Base-by-base conservation (phyloP, 2,888 invertebrate species). In the Scaptomyza caliginosa region DNA sequence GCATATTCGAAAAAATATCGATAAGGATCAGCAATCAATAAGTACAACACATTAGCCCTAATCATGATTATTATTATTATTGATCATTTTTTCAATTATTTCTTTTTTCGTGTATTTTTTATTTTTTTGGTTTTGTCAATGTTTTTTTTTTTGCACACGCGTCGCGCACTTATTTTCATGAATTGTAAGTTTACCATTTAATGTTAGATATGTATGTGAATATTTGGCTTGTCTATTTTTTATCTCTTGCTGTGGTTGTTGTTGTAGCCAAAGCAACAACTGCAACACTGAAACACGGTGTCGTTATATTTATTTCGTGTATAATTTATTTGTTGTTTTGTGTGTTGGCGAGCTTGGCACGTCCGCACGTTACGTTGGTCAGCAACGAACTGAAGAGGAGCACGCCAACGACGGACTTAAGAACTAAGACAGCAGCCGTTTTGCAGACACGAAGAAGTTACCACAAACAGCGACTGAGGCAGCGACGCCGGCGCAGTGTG, bases 321-420 rank as follows among this genome's bases (percentile, higher is more conserved):
- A 64, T n/a, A n/a, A n/a, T 36, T 48, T 30, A 13, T 13, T 30
- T n/a, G 3, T 30, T 43, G 36, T 49, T 26, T 50, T 36, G 7
- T 55, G 24, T 38, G 26, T 54, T 42, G 63, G 67, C 74, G 85
- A 84, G 84, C 82, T 88, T 77, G 85, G 86, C 82, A 90, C 88
- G 89, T 90, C 89, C 89, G 89, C 86, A 89, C 90, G 89, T 81
- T 86, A 84, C 89, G 91, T 89, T 91, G 91, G 91, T 91, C 91
- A 91, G 90, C 90, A 89, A 89, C 91, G 88, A 91, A 91, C 91
- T 91, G 91, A 91, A 91, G 91, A 91, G 90, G 90, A 91, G 90
- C 89, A 89, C 88, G 89, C 90, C 89, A 88, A 89, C 90, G 88
- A 88, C 91, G 91, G 90, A 90, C 91, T 91, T 91, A 91, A 91